phyloP scores from a whole-genome alignment of 2,113 vertebrate genomes.

The Andinoacara biseriatus region DNA sequence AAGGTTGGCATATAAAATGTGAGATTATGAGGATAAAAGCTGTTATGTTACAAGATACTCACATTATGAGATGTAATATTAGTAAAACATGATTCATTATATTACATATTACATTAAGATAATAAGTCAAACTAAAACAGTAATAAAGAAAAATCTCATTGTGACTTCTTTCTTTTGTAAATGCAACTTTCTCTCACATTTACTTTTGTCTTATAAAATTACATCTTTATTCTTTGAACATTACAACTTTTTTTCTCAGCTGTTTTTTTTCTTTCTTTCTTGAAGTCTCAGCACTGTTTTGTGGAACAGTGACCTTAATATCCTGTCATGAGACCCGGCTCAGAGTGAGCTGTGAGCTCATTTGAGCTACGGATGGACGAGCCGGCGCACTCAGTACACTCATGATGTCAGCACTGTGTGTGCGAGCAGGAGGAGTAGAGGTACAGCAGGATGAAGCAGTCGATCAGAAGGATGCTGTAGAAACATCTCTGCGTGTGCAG shows the following conservation, averaged over 20 bases:
- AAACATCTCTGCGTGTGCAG: conserved; percentile 91
- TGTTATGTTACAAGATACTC: neutral
- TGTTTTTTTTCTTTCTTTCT: neutral
- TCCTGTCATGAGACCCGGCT: conserved; percentile 33
- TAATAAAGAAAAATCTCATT: neutral
- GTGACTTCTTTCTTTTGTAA: neutral
- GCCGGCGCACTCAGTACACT: neutral
- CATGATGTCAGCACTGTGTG: conserved; percentile 85
- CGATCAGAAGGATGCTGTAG: conserved; percentile 89
- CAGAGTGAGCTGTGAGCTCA: conserved; percentile 54
- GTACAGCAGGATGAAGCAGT: conserved; percentile 93
- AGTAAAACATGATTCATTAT: too few species aligned
- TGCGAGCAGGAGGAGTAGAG: conserved; percentile 95
- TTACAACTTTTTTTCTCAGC: neutral
- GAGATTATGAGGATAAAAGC: neutral
- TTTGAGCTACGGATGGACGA: neutral
- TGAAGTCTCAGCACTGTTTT: conserved; percentile 3
- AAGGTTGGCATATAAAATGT: neutral
- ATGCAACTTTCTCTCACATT: neutral
- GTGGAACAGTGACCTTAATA: neutral
- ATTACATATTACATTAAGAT: too few species aligned
- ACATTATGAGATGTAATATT: neutral
- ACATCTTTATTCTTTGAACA: neutral
- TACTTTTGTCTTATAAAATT: neutral
- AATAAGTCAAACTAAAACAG: too few species aligned